Conservation (phyloP, 2,113 vertebrate species). For the Heterotis niloticus region DNA sequence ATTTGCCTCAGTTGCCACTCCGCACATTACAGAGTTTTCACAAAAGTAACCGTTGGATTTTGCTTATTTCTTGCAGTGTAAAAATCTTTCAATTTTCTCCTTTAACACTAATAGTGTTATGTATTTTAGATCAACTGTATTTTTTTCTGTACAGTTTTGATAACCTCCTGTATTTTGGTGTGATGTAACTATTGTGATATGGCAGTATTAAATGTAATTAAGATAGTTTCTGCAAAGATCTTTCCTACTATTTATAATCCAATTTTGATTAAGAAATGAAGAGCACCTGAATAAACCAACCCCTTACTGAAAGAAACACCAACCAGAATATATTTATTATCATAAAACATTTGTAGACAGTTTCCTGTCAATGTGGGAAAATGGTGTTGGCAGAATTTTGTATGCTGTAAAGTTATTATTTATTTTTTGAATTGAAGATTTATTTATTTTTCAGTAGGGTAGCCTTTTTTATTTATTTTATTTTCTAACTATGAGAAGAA, state of each 20-base stretch:
- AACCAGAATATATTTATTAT: slow-evolving; percentile 72
- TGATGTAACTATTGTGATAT: slow-evolving; percentile 89
- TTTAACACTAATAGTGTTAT: slow-evolving; percentile 79
- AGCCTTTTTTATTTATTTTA: slow-evolving; percentile 54
- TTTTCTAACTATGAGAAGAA: slow-evolving; percentile 46
- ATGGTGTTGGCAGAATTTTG: slow-evolving; percentile 62
- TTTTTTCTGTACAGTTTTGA: slow-evolving; percentile 95
- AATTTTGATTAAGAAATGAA: slow-evolving; percentile 71
- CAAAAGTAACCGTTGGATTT: neutral
- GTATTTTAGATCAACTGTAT: slow-evolving; percentile 98
- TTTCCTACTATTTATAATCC: slow-evolving; percentile 97
- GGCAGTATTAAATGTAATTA: slow-evolving; percentile 82
- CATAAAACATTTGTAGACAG: slow-evolving; percentile 66
- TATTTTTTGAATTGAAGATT: slow-evolving; percentile 66
- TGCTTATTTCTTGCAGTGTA: slow-evolving; percentile 60
- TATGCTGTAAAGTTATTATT: slow-evolving; percentile 68
- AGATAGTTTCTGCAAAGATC: slow-evolving; percentile 78
- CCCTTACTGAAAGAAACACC: slow-evolving; percentile 54
- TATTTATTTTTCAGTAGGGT: slow-evolving; percentile 58
- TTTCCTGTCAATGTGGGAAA: slow-evolving; percentile 61
- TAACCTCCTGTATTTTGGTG: slow-evolving; percentile 97
- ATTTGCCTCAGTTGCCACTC: slow-evolving; percentile 39
- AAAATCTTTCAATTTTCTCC: slow-evolving; percentile 55
- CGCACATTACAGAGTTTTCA: slow-evolving; percentile 36
- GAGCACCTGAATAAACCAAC: slow-evolving; percentile 66